Conservation (phyloP, 2,888 invertebrate species). For the Papilio elwesi region DNA sequence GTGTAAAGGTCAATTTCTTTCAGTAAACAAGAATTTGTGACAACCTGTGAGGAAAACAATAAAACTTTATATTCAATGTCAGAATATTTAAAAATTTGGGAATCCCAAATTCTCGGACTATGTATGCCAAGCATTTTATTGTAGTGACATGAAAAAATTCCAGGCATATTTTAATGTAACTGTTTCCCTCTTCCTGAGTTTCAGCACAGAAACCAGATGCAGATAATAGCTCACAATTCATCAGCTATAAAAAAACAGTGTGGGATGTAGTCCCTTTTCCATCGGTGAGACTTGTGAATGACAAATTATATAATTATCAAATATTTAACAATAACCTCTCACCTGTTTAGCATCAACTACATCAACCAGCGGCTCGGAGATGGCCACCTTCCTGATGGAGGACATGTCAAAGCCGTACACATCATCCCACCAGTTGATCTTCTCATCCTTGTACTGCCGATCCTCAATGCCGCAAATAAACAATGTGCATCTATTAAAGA, state of each 20-base stretch:
- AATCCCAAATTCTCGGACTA: no score
- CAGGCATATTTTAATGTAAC: no score
- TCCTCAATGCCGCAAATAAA: conserved; percentile 98
- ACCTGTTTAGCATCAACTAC: conserved; percentile 99
- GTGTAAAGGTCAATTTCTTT: conserved; percentile 99
- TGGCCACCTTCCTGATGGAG: conserved; percentile 98
- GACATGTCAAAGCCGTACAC: conserved; percentile 99
- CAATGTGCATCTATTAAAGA: conserved; percentile 89
- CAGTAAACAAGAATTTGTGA: conserved; percentile 96
- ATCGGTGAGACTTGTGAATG: no score
- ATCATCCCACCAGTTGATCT: conserved; percentile 99
- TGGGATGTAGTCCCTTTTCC: no score
- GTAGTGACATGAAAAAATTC: background rate
- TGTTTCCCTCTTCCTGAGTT: no score
- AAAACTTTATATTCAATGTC: background rate
- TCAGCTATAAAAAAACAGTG: no score
- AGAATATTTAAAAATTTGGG: background rate
- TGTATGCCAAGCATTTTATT: no score
- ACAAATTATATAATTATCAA: no score
- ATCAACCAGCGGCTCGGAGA: conserved; percentile 99
- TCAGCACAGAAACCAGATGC: no score
- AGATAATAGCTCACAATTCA: no score
- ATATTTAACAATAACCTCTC: conserved; percentile 19
- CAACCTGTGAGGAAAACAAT: conserved; percentile 86
- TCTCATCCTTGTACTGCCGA: conserved; percentile 99